Percentiles rank a stretch among this genome's conserved stretches.
These are phyloP conservation scores for Tyrannus savana DNA, from an alignment of 2,113 vertebrate genomes.

Conservation along the genomic window DNA sequence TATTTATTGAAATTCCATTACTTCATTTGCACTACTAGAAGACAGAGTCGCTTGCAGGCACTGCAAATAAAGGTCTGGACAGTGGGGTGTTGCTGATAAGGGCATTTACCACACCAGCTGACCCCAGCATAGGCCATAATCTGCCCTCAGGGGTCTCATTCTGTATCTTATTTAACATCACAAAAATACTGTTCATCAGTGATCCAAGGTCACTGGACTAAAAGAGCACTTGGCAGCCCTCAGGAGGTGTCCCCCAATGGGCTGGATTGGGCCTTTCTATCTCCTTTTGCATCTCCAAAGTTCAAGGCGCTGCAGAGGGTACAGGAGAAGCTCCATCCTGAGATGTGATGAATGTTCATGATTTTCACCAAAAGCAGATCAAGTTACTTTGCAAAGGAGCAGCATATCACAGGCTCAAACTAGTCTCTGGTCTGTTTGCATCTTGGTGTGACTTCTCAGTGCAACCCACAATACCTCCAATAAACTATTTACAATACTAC, in stretches of 20 bases:
- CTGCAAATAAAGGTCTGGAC: background rate
- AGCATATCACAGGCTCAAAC: background rate
- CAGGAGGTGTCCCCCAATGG: background rate
- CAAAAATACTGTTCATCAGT: background rate
- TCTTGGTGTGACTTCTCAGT: background rate
- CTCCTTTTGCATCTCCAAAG: background rate
- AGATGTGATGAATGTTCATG: background rate
- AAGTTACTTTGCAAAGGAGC: background rate
- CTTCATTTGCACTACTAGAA: constrained; percentile 53
- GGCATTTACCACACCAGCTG: background rate
- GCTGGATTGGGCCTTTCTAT: background rate
- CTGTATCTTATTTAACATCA: background rate
- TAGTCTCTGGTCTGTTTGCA: background rate
- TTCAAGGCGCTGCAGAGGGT: background rate
- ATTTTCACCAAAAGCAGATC: background rate
- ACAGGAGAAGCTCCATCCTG: accelerated
- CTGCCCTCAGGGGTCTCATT: background rate
- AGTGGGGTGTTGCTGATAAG: background rate
- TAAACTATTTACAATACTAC: background rate
- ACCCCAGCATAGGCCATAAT: background rate
- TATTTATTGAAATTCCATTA: constrained; percentile 85
- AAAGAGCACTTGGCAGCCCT: background rate
- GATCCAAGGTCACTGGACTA: background rate
- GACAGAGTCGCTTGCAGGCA: background rate
- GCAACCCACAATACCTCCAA: background rate